These are phyloP conservation scores for Pseudotriccus pelzelni DNA, from an alignment of 2,797 vertebrate species.

Conservation along the genomic window DNA sequence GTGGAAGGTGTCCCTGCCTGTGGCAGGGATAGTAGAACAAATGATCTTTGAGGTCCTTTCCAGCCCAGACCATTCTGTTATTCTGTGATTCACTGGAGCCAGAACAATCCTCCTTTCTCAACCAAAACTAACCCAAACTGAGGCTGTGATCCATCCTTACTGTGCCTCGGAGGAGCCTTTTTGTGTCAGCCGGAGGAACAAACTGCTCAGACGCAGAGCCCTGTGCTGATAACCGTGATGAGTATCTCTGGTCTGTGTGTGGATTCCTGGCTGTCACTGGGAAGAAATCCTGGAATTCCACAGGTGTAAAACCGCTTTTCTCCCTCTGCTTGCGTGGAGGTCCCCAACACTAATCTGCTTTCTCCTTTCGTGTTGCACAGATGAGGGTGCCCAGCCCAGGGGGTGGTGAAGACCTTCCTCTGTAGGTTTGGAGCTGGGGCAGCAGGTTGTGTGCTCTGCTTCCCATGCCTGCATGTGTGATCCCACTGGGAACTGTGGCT, in stretches of 20 bases:
- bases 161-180: neutral
- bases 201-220: neutral
- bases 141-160: neutral
- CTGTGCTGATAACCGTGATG: neutral
- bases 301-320: neutral
- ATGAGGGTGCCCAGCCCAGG: neutral
- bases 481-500: fast-evolving
- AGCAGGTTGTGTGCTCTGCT: neutral
- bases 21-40: neutral
- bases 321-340: neutral
- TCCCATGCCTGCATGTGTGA: slow-evolving; percentile 4
- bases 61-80: neutral
- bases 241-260: neutral
- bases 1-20: neutral
- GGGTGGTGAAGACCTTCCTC: neutral
- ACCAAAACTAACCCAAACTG: neutral
- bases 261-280: neutral
- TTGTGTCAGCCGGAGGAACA: neutral
- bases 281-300: neutral
- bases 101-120: neutral
- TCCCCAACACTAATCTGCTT: neutral
- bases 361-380: neutral
- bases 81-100: neutral
- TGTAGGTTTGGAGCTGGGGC: slow-evolving; percentile 11
- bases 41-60: fast-evolving